A percentile compares a stretch with the other conserved stretches of the same genome.
Evolutionary conservation across 2,888 invertebrate species (phyloP).

Genomic region (Gonocerus acuteangulatus): DNA sequence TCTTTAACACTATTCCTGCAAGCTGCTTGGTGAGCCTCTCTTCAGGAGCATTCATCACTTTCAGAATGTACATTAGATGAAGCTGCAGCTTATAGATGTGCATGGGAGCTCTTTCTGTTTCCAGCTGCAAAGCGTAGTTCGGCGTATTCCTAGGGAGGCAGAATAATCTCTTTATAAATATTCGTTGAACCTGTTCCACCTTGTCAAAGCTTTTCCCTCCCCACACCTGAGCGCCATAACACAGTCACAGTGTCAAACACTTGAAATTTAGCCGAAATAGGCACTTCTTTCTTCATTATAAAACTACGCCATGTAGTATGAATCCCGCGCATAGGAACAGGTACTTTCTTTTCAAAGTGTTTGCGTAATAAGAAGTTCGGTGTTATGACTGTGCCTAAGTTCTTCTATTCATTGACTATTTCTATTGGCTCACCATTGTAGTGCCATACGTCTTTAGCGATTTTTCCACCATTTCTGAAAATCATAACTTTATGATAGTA

Average conservation of each 20-base stretch:
- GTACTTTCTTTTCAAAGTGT: not conserved
- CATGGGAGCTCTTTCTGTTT: not conserved
- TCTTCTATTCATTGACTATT: not conserved
- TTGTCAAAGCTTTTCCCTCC: not conserved
- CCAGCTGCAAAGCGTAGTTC: not conserved
- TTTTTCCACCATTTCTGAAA: not conserved
- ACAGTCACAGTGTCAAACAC: not conserved
- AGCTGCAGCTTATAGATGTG: not conserved
- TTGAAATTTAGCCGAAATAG: not conserved
- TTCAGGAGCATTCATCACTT: too few species aligned
- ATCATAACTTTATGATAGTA: not conserved
- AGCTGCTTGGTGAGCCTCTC: too few species aligned
- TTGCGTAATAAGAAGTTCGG: not conserved
- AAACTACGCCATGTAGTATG: not conserved
- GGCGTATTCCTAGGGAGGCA: not conserved
- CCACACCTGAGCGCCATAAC: not conserved
- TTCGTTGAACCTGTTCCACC: slow-evolving; percentile 1
- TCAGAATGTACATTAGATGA: too few species aligned
- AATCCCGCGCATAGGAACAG: not conserved
- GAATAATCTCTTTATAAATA: not conserved
- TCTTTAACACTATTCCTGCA: too few species aligned
- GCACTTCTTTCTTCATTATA: not conserved
- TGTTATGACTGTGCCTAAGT: not conserved
- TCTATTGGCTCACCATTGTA: not conserved
- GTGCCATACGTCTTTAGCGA: not conserved